Conservation (phyloP, 2,797 vertebrate species). For the Chanos chanos region DNA sequence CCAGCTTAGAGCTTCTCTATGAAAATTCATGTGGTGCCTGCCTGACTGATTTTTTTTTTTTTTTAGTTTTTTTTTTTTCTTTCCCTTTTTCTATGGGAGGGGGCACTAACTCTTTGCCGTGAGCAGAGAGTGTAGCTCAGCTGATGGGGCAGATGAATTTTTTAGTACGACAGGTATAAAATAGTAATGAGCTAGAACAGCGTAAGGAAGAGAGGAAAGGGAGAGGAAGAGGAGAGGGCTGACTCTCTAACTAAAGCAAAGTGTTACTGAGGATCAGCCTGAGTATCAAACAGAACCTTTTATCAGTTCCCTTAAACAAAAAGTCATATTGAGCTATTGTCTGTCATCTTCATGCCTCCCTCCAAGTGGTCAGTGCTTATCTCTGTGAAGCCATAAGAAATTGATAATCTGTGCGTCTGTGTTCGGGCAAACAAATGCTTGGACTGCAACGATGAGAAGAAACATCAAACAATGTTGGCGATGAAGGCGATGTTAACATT, state of each 20-base stretch:
- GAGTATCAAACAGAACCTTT: conserved; percentile 43
- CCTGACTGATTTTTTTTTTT: conserved; percentile 46
- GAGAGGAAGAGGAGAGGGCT: conserved; percentile 39
- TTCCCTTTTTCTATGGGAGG: conserved; percentile 43
- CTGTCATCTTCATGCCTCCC: conserved; percentile 45
- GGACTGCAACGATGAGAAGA: background rate
- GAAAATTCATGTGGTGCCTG: conserved; percentile 58
- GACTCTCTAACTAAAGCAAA: conserved; percentile 57
- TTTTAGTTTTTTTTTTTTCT: conserved; percentile 10
- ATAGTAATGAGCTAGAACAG: conserved; percentile 68
- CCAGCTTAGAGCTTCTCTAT: conserved; percentile 48
- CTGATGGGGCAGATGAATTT: conserved; percentile 73
- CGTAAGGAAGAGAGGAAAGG: conserved; percentile 36
- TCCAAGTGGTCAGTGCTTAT: background rate
- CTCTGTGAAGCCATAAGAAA: background rate
- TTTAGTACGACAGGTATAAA: conserved; percentile 68
- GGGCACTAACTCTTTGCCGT: conserved; percentile 50
- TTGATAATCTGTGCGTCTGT: background rate
- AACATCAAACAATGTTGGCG: background rate
- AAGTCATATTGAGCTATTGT: conserved; percentile 57
- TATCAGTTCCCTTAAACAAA: conserved; percentile 70
- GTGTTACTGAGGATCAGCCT: conserved; percentile 49
- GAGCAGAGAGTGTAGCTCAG: conserved; percentile 64
- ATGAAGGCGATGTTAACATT: conserved; percentile 44
- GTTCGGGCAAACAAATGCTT: background rate